A percentile compares a stretch with the other conserved stretches of the same genome.
Evolutionary conservation across 2,797 vertebrate genomes (phyloP).

Genomic region (Pyrocephalus nanus): DNA sequence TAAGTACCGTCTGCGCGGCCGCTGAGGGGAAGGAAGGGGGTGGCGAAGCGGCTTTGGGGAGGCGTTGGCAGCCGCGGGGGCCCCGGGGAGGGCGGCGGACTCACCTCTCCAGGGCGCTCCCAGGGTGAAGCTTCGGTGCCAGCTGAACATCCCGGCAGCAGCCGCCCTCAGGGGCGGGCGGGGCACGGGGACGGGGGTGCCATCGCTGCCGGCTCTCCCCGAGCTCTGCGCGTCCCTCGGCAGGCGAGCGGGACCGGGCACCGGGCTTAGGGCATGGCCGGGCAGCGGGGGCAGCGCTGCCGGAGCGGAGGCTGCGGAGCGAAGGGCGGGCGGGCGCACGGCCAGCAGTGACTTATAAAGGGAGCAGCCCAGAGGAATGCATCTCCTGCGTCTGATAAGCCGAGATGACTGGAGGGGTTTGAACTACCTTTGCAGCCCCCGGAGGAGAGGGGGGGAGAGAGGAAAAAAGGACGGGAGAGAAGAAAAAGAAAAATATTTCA

Average conservation of each 20-base stretch:
- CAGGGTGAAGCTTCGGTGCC: conserved; percentile 82
- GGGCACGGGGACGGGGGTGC: background rate
- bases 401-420: conserved; percentile 56
- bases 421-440: conserved; percentile 55
- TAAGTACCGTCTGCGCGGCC: background rate
- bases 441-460: background rate
- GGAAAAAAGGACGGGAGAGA: background rate
- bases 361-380: conserved; percentile 76
- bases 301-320: conserved; percentile 62
- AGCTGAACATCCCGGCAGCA: conserved; percentile 76
- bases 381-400: conserved; percentile 70
- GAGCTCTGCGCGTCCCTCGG: background rate
- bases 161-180: background rate
- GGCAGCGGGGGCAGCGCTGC: background rate
- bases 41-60: background rate
- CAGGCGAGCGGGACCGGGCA: background rate
- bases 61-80: background rate
- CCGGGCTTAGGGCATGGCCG: background rate
- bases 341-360: conserved; percentile 71
- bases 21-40: background rate
- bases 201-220: background rate
- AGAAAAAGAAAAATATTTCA: conserved; percentile 49
- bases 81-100: background rate
- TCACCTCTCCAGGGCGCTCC: conserved; percentile 85
- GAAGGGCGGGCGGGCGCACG: conserved; percentile 31